Evolutionary conservation across 2,888 invertebrate genomes (phyloP).

Genomic region (Sphinx pinastri): DNA sequence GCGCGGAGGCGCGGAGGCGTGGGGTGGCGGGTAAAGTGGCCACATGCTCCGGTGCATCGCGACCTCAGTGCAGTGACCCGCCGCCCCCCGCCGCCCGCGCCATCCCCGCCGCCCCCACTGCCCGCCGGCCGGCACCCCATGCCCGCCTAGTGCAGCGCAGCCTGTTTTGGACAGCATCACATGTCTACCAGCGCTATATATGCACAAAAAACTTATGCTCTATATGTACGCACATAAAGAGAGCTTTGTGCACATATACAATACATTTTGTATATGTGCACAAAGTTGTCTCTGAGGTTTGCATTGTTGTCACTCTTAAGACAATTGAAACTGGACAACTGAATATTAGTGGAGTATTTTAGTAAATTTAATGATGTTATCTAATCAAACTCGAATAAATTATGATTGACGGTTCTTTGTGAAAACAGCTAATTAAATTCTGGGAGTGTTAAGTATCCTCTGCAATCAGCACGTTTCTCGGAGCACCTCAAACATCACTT

Average conservation of each 20-base stretch:
- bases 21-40: conserved; percentile 51
- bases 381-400: too few species aligned
- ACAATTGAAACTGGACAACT: too few species aligned
- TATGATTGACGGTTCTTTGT: not conserved
- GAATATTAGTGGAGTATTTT: too few species aligned
- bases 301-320: too few species aligned
- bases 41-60: conserved; percentile 70
- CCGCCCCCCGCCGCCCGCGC: conserved; percentile 40
- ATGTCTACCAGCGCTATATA: conserved; percentile 31
- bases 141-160: conserved; percentile 42
- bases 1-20: conserved; percentile 37
- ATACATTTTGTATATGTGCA: too few species aligned
- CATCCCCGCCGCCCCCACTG: conserved; percentile 32
- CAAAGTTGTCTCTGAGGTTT: too few species aligned
- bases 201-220: not conserved
- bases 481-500: conserved; percentile 11
- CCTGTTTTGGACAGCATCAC: conserved; percentile 50
- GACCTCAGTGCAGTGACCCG: conserved; percentile 75
- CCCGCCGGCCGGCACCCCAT: conserved; percentile 27
- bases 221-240: conserved; percentile 8
- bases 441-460: not conserved
- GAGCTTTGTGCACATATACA: not conserved
- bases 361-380: too few species aligned
- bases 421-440: not conserved
- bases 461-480: not conserved